Conservation (phyloP, 2,797 vertebrate genomes). For the Notolepis coatsorum region DNA sequence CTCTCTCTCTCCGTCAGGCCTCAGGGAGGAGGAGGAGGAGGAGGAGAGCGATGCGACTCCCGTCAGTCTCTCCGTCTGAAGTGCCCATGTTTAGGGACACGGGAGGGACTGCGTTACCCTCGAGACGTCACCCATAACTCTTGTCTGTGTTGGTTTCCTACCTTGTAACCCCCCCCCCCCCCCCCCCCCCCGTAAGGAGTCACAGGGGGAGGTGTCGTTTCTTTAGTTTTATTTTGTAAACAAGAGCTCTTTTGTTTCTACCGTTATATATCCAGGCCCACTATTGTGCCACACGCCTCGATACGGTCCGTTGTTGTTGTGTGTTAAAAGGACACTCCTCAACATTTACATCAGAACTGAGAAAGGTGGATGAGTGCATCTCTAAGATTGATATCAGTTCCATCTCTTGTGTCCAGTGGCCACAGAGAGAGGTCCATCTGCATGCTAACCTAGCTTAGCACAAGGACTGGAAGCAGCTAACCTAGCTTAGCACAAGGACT, state of each 20-base stretch:
- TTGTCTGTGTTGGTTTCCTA: slow-evolving; percentile 25
- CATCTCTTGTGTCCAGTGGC: too few species aligned
- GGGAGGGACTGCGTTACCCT: neutral
- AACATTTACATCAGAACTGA: too few species aligned
- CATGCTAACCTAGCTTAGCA: too few species aligned
- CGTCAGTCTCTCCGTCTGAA: slow-evolving; percentile 3
- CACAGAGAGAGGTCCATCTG: too few species aligned
- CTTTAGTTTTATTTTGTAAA: slow-evolving; percentile 34
- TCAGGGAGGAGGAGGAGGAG: slow-evolving; percentile 23
- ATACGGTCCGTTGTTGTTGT: neutral
- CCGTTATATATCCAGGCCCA: slow-evolving; percentile 34
- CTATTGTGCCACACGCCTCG: neutral
- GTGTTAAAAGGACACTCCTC: too few species aligned
- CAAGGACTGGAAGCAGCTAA: too few species aligned
- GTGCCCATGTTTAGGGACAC: slow-evolving; percentile 18
- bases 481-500: too few species aligned
- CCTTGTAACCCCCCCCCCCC: too few species aligned
- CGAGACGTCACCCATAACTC: slow-evolving; percentile 5
- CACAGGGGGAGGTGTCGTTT: slow-evolving; percentile 14
- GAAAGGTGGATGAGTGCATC: too few species aligned
- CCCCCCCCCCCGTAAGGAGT: too few species aligned
- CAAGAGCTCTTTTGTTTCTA: slow-evolving; percentile 59
- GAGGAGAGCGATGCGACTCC: slow-evolving; percentile 21
- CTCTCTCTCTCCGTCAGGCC: slow-evolving; percentile 32
- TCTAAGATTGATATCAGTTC: too few species aligned